phyloP scores from a whole-genome alignment of 2,888 invertebrate genomes.

The Rotaria sp. region DNA sequence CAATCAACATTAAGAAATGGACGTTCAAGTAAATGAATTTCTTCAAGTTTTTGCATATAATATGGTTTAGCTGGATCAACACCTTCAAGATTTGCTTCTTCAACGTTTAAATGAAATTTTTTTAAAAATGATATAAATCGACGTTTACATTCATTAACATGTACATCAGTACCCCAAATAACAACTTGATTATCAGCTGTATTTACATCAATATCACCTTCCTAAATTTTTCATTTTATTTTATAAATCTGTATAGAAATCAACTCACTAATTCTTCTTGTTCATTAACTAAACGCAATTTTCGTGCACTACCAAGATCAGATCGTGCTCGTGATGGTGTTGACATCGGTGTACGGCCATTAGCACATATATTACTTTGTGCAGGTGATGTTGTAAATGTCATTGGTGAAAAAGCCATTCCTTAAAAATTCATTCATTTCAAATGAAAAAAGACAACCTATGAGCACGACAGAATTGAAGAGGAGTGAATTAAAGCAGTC shows the following conservation, averaged over 20 bases:
- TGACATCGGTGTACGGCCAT: not conserved
- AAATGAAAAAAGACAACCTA: too few relatives aligned
- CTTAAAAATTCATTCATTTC: not conserved
- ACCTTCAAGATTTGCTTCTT: conserved; percentile 58
- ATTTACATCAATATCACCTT: not conserved
- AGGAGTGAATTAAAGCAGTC: not conserved
- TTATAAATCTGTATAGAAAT: not conserved
- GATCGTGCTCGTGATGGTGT: conserved; percentile 20
- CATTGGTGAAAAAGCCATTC: conserved; percentile 1
- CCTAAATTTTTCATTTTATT: not conserved
- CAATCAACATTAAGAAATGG: conserved; percentile 90
- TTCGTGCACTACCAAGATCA: conserved; percentile 10
- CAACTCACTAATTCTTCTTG: not conserved
- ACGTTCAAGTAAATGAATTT: conserved; percentile 81
- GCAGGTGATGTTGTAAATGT: conserved; percentile 4
- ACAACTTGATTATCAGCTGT: conserved; percentile 64
- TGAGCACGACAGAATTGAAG: too few relatives aligned
- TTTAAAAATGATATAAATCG: conserved; percentile 80
- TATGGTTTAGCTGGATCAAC: conserved; percentile 65
- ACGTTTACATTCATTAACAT: conserved; percentile 79
- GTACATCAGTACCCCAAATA: conserved; percentile 95
- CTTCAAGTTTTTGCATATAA: conserved; percentile 85
- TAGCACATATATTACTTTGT: not conserved
- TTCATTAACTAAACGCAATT: conserved; percentile 21
- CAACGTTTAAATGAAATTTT: conserved; percentile 66